phyloP scores from a whole-genome alignment of 1,140 invertebrate genomes.

The Meloidogyne exigua region DNA sequence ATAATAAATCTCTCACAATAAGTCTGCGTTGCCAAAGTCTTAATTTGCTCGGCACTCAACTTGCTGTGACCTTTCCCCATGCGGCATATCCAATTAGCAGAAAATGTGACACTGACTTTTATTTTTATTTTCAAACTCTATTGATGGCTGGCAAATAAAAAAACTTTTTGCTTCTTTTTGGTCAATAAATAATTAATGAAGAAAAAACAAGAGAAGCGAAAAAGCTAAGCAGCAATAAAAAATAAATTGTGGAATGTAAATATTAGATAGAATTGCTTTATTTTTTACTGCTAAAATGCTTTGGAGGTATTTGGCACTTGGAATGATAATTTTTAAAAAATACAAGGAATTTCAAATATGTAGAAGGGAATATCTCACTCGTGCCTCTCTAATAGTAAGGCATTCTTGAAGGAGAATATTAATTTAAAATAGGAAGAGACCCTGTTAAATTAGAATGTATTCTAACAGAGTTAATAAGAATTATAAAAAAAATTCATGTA shows the following conservation, averaged over 20 bases:
- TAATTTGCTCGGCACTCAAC: conserved; percentile 56
- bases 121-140: neutral
- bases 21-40: conserved; percentile 59
- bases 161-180: neutral
- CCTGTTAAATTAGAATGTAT: too few relatives aligned
- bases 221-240: neutral
- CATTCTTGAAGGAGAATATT: too few relatives aligned
- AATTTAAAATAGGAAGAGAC: too few relatives aligned
- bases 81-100: neutral
- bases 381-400: too few relatives aligned
- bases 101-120: neutral
- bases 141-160: neutral
- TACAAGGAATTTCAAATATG: neutral
- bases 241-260: neutral
- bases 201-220: too few relatives aligned
- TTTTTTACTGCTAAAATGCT: neutral
- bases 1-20: conserved; percentile 50
- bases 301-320: neutral
- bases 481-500: too few relatives aligned
- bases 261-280: neutral
- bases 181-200: too few relatives aligned
- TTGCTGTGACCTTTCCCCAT: conserved; percentile 63
- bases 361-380: too few relatives aligned
- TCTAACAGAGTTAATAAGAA: too few relatives aligned
- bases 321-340: neutral